Base-by-base conservation (phyloP, 2,888 invertebrate genomes). In the Diplolepis rosae region DNA sequence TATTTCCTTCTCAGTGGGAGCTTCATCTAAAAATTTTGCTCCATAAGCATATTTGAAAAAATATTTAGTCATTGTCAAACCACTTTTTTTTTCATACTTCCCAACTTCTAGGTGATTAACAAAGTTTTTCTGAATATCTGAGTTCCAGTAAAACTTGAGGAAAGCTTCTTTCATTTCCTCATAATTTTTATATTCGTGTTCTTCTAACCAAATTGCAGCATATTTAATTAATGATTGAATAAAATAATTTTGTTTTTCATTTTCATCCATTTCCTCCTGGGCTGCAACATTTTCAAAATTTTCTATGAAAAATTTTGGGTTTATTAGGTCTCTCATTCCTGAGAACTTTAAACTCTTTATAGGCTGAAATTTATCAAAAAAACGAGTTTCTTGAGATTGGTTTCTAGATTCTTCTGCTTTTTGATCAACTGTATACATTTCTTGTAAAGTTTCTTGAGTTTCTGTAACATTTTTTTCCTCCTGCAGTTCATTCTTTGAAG, bases 131-230 rank as follows among this genome's bases (percentile, higher is more conserved):
- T 61, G 61, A 22, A 39, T 35, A 39, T 61, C 61, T 5, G 35
- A 22, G 39, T 39, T 61, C 61, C 61, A 61, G 9, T 61, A 61
- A 61, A 61, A 61, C 39, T 13, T 24, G 3, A 61, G 61, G 39
- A 61, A 61, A 7, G 61, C 61, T 24, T 39, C 22, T 61, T 61
- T 61, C 61, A 61, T 61, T n/a, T 61, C 61, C 0, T 61, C 61
- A 39, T 61, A 61, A 3, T 35, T 32, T 24, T 39, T 39, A 61
- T 61, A 24, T 13, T 39, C 39, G 6, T 4, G 35, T 39, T 61
- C 61, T 22, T 39, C 35, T 4, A 61, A 22, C 61, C 61, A 61
- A 39, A 61, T 39, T 9, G 61, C 61, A 6, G 61, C 61, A 15
- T 61, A 61, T 61, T 61, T 39, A 5, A 35, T 24, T 9, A 61